These are phyloP conservation scores for Microcebus lehilahytsara DNA, from an alignment of 2,113 vertebrate genomes.

Conservation along the genomic window DNA sequence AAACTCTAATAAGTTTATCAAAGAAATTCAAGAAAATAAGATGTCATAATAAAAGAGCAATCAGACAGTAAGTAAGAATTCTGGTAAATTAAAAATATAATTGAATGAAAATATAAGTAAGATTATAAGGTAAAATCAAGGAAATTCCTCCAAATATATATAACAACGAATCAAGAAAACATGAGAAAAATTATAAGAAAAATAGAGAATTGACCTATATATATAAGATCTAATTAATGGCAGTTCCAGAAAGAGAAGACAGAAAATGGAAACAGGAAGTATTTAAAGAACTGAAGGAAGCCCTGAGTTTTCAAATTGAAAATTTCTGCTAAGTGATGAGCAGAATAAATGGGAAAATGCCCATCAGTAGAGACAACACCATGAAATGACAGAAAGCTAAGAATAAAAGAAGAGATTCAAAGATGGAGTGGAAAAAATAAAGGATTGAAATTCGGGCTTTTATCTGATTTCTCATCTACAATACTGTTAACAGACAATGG, in stretches of 20 bases:
- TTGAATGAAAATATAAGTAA: background rate
- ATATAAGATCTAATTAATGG: background rate
- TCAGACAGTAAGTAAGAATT: background rate
- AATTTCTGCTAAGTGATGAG: background rate
- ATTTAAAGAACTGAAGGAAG: background rate
- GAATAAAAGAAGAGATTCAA: background rate
- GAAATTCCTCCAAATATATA: background rate
- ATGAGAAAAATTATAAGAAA: background rate
- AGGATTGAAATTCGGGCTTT: background rate
- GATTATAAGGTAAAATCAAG: background rate
- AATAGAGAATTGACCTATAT: background rate
- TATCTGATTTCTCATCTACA: background rate
- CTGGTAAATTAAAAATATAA: background rate
- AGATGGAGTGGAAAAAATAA: background rate
- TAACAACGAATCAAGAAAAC: background rate
- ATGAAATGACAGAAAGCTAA: background rate
- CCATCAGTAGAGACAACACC: background rate
- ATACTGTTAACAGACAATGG: background rate
- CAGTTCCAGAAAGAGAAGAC: background rate
- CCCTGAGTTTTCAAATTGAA: background rate
- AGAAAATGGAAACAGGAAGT: background rate
- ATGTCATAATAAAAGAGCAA: background rate
- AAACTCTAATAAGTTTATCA: background rate
- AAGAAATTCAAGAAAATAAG: background rate
- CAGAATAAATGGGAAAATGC: background rate